Evolutionary conservation across 2,888 invertebrate species (phyloP), one percentile per base, ranked within the genome.

Genomic region (Hypsopygia costalis): DNA sequence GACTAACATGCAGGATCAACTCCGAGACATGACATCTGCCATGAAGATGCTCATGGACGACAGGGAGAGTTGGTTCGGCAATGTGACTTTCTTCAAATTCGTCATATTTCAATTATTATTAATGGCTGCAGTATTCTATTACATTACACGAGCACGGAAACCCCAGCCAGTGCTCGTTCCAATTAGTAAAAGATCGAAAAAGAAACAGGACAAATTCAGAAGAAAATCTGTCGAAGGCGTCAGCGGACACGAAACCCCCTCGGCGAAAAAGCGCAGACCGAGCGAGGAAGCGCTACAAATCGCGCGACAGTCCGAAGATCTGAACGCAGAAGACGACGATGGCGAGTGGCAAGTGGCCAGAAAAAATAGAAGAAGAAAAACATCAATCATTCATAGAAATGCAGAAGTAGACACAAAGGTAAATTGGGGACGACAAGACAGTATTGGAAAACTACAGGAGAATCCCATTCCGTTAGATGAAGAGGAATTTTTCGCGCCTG

Each of bases 241-340:
- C 41, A 72, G 89, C 59, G 88, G 86, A 0, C 90, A 89, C 44
- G 86, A 81, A 21, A 80, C 83, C 0, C 89, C 91, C 0, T 89
- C 89, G 7, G 89, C 90, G 22, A 90, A 90, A 52, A 90, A 90
- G 45, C 90, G 93, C 20, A 82, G 96, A 35, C 95, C 95, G 0
- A 95, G 95, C 62, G 95, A 95, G 58, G 93, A 93, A 61, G 93
- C 92, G 0, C 77, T 93, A 62, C 89, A 89, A 45, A 91, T 92
- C 44, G 86, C 88, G 0, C 90, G 92, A 11, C 91, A 90, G 11
- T 92, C 92, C 40, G 74, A 88, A 22, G 91, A 92, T 6, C 2
- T 7, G 35, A 79, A 92, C 12, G 69, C 90, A 11, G 90, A 91
- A 39, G 87, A 89, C 0, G 78, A 80, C 2, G 78, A 76, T 28